These are phyloP conservation scores for Thamnophis sirtalis DNA, from an alignment of 2,113 vertebrate genomes.

Conservation along the genomic window DNA sequence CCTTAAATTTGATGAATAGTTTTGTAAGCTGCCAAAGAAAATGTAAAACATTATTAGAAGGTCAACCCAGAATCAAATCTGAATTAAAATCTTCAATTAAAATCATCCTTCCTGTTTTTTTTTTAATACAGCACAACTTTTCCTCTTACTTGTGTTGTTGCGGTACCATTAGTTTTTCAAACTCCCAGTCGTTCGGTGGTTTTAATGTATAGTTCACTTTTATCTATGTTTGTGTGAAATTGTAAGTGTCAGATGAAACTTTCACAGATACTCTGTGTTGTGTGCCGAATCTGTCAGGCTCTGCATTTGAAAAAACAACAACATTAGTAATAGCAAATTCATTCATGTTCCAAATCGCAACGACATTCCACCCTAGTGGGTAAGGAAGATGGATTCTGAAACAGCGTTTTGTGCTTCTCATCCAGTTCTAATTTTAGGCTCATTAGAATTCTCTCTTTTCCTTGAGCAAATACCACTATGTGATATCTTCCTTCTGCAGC, in stretches of 20 bases:
- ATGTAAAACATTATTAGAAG: neutral
- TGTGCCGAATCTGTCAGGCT: neutral
- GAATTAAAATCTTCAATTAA: neutral
- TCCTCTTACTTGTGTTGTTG: neutral
- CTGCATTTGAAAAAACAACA: neutral
- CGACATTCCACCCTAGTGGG: neutral
- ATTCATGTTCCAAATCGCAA: neutral
- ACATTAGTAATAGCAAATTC: neutral
- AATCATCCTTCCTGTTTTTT: neutral
- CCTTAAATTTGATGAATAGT: neutral
- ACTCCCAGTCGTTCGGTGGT: neutral
- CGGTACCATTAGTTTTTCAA: neutral
- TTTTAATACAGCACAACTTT: neutral
- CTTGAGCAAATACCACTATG: neutral
- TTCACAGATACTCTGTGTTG: neutral
- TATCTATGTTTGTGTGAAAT: neutral
- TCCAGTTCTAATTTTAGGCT: neutral
- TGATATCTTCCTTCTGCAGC: neutral
- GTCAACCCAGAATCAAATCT: neutral
- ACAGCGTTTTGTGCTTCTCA: neutral
- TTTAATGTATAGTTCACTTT: neutral
- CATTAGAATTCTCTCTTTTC: neutral
- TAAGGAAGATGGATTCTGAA: neutral
- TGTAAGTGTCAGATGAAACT: too few species aligned
- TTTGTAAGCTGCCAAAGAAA: neutral